Conservation (phyloP, 1,140 invertebrate species). For the Odontomachus brunneus region DNA sequence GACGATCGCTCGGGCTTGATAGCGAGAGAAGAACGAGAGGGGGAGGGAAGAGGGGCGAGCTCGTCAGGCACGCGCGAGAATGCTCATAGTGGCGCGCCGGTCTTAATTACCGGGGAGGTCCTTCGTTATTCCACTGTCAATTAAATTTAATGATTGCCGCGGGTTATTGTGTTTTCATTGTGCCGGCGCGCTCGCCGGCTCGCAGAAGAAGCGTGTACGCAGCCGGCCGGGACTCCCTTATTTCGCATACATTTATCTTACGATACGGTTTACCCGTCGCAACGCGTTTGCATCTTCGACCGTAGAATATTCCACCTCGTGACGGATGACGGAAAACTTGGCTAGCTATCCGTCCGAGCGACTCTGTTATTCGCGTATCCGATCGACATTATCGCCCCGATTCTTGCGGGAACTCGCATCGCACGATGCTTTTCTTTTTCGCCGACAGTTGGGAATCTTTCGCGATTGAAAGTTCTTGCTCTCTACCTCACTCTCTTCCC, state of each 20-base stretch:
- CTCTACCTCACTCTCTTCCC: neutral
- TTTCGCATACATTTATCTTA: constrained; percentile 17
- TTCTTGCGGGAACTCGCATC: neutral
- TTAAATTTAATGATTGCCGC: constrained; percentile 75
- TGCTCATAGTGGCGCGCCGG: constrained; percentile 13
- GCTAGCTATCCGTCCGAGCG: neutral
- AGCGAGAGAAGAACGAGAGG: constrained; percentile 16
- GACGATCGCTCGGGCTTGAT: constrained; percentile 42
- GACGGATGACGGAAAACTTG: neutral
- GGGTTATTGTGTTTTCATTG: constrained; percentile 58
- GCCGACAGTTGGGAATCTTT: constrained; percentile 39
- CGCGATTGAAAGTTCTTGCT: constrained; percentile 10
- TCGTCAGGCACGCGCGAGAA: constrained; percentile 38
- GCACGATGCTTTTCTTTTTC: constrained; percentile 17
- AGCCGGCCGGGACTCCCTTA: constrained; percentile 9
- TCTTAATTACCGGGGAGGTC: constrained; percentile 70
- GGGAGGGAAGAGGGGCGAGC: neutral
- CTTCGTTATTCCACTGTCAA: constrained; percentile 80
- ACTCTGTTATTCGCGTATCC: neutral
- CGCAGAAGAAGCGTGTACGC: constrained; percentile 25
- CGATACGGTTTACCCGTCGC: neutral
- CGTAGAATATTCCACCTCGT: neutral
- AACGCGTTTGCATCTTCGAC: neutral
- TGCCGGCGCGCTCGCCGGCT: constrained; percentile 5
- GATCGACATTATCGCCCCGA: constrained; percentile 4